phyloP scores from a whole-genome alignment of 2,797 vertebrate species.

The Manis javanica region DNA sequence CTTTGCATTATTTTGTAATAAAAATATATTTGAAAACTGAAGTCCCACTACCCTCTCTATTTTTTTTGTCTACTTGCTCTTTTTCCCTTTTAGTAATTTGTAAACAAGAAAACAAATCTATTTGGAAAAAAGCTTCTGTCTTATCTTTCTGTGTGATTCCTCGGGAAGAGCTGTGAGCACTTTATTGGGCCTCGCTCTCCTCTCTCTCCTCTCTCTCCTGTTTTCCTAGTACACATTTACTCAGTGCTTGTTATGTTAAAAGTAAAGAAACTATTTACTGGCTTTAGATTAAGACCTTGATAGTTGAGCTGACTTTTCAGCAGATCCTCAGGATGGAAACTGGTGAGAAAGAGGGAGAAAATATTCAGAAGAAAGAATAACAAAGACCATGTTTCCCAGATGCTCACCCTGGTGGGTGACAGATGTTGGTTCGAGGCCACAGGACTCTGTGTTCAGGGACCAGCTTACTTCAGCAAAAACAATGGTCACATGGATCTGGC shows the following conservation, averaged over 20 bases:
- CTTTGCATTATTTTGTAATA: conserved; percentile 17
- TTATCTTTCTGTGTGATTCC: neutral
- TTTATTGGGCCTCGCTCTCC: neutral
- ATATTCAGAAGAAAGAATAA: neutral
- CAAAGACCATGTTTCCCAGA: neutral
- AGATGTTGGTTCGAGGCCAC: neutral
- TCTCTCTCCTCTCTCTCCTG: neutral
- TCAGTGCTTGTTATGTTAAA: neutral
- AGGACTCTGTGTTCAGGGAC: neutral
- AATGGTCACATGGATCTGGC: neutral
- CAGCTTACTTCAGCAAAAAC: neutral
- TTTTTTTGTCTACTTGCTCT: neutral
- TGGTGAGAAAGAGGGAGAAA: neutral
- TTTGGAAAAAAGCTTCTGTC: neutral
- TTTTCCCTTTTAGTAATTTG: neutral
- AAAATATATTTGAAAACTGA: neutral
- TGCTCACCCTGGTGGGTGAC: neutral
- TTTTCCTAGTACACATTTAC: neutral
- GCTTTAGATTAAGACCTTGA: neutral
- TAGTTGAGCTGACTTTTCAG: neutral
- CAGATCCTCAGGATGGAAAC: neutral
- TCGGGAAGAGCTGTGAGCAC: neutral
- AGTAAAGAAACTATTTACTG: neutral
- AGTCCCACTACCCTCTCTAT: neutral
- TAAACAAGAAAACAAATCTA: neutral